A percentile compares a stretch with the other conserved stretches of the same genome.
phyloP scores from a whole-genome alignment of 2,113 vertebrate species.

The Pithys albifrons region DNA sequence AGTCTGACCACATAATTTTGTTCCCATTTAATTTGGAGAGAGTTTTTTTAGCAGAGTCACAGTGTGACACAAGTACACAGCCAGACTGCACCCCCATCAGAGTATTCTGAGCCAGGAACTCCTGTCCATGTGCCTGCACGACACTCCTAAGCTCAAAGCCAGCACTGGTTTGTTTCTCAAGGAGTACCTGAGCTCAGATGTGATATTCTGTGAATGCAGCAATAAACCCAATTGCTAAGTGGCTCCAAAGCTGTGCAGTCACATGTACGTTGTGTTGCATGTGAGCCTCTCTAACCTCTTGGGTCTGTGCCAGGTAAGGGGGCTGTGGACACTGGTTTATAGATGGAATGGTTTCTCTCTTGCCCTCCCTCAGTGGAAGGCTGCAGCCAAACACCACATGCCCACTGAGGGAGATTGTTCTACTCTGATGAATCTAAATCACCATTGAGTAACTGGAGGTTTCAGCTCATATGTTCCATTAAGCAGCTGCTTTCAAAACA shows the following conservation, averaged over 20 bases:
- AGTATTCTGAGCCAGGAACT: background rate
- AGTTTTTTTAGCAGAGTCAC: background rate
- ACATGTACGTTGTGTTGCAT: accelerated
- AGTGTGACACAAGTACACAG: background rate
- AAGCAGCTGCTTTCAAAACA: background rate
- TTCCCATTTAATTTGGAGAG: background rate
- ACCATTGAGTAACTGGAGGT: background rate
- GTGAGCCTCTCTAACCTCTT: background rate
- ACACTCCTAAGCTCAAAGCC: background rate
- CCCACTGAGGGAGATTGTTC: background rate
- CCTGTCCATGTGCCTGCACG: background rate
- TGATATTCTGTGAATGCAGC: background rate
- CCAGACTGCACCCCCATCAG: too few relatives aligned
- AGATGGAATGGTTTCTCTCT: background rate
- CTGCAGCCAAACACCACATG: accelerated
- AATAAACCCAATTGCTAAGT: background rate
- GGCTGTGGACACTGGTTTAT: accelerated
- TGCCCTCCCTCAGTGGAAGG: background rate
- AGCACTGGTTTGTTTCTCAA: background rate
- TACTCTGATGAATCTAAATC: background rate
- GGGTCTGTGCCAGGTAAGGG: background rate
- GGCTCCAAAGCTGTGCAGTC: background rate
- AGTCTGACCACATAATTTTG: background rate
- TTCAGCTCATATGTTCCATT: background rate
- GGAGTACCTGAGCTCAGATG: background rate